These are phyloP conservation scores for Apteryx mantelli DNA, from an alignment of 2,113 vertebrate genomes.

Conservation along the genomic window DNA sequence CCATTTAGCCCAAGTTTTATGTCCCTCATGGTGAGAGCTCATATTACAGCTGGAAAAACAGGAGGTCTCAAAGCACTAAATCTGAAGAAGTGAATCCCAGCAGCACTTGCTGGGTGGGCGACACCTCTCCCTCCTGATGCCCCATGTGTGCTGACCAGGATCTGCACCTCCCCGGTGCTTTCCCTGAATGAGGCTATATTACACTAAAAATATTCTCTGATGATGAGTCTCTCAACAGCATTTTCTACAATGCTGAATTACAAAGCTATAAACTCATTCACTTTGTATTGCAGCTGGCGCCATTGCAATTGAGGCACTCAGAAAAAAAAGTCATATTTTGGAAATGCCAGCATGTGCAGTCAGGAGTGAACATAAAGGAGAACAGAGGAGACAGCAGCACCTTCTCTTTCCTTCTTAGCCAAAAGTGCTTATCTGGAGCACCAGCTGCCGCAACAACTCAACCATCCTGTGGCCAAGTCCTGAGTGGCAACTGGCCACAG, in stretches of 20 bases:
- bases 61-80: not conserved
- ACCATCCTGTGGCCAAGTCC: not conserved
- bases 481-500: not conserved
- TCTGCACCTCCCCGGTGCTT: not conserved
- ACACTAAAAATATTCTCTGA: not conserved
- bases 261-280: not conserved
- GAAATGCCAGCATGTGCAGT: not conserved
- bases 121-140: accelerated
- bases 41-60: not conserved
- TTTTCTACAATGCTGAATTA: not conserved
- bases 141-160: not conserved
- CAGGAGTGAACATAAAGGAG: not conserved
- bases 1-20: not conserved
- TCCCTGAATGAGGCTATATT: not conserved
- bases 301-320: not conserved
- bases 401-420: not conserved
- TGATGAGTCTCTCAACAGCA: not conserved
- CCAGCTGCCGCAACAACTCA: not conserved
- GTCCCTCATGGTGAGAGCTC: not conserved
- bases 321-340: not conserved
- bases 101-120: not conserved
- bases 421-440: not conserved
- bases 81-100: not conserved
- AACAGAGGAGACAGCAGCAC: not conserved
- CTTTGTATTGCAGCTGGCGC: not conserved